These are phyloP conservation scores for Apamea crenata DNA, from an alignment of 2,888 invertebrate genomes.

Conservation along the genomic window DNA sequence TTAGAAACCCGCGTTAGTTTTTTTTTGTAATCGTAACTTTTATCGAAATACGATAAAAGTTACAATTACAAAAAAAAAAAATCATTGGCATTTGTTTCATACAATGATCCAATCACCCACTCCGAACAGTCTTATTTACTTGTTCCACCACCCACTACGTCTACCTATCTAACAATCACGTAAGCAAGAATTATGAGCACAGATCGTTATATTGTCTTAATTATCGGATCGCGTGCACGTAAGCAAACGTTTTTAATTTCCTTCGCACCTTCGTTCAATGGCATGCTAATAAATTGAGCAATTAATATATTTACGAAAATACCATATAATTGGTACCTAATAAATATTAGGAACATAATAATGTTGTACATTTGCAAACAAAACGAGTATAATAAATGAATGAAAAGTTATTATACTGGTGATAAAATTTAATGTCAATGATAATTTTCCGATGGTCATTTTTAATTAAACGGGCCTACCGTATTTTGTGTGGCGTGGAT, in stretches of 20 bases:
- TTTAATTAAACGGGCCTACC: conserved; percentile 53
- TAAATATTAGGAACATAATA: conserved; percentile 31
- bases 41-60: neutral
- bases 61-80: neutral
- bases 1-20: neutral
- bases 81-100: neutral
- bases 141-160: conserved; percentile 20
- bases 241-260: conserved; percentile 59
- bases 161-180: conserved; percentile 30
- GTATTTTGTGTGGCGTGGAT: conserved; percentile 37
- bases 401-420: conserved; percentile 36
- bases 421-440: conserved; percentile 51
- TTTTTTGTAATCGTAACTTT: too few species aligned
- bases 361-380: conserved; percentile 32
- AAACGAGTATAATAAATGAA: conserved; percentile 29
- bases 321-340: conserved; percentile 38
- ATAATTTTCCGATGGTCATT: conserved; percentile 50
- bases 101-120: neutral
- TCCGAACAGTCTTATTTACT: neutral
- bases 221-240: conserved; percentile 69
- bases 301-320: conserved; percentile 59
- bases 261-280: conserved; percentile 58
- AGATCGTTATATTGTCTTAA: conserved; percentile 66
- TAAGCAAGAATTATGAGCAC: conserved; percentile 53
- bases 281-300: conserved; percentile 44